phyloP scores from a whole-genome alignment of 2,797 vertebrate species.

The Acrocephalus scirpaceus region DNA sequence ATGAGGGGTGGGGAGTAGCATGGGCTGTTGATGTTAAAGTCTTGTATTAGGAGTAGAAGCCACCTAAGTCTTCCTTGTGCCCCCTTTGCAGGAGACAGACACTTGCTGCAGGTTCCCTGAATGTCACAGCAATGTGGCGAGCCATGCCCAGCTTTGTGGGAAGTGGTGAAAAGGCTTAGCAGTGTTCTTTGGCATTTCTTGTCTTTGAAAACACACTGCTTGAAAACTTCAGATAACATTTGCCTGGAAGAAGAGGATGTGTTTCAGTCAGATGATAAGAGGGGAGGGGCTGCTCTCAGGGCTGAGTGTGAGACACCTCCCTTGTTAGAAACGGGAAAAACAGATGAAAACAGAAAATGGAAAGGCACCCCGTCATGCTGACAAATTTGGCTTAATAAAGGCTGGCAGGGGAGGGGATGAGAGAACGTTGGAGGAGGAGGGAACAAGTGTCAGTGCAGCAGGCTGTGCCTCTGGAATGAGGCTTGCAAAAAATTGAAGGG shows the following conservation, averaged over 20 bases:
- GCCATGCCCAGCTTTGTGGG: neutral
- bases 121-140: neutral
- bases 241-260: conserved; percentile 4
- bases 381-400: neutral
- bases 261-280: neutral
- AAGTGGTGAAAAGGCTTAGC: neutral
- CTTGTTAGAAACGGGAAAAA: neutral
- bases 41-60: neutral
- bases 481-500: neutral
- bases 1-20: fast-evolving
- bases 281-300: neutral
- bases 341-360: neutral
- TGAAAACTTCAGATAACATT: neutral
- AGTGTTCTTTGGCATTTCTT: neutral
- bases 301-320: neutral
- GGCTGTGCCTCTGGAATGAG: fast-evolving
- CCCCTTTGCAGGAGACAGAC: neutral
- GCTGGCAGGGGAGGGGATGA: neutral
- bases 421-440: neutral
- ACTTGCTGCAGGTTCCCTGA: neutral
- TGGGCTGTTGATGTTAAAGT: neutral
- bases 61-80: neutral
- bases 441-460: neutral
- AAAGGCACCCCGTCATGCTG: neutral
- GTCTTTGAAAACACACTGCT: neutral